A percentile compares a stretch with the other conserved stretches of the same genome.
phyloP scores from a whole-genome alignment of 35 echinoderm and acorn worm genomes.

The Heliocidaris erythrogramma region DNA sequence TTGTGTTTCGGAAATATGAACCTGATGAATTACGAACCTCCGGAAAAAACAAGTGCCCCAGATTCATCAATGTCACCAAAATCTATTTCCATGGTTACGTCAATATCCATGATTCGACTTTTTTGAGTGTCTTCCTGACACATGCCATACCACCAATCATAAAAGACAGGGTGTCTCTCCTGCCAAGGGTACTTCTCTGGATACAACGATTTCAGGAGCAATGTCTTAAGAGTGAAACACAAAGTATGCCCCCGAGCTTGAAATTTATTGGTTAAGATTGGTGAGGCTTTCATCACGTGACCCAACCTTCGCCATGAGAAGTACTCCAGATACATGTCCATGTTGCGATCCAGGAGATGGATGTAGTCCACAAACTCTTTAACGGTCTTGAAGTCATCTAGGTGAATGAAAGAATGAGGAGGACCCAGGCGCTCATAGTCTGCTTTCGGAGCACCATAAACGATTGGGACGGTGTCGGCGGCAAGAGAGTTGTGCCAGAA shows the following conservation, averaged over 20 bases:
- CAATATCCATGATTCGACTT: neutral
- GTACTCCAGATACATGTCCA: slow-evolving; percentile 49
- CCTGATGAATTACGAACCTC: too few species aligned
- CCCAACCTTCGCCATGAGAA: slow-evolving; percentile 75
- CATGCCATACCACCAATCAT: slow-evolving; percentile 22
- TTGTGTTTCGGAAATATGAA: too few species aligned
- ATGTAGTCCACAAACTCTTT: slow-evolving; percentile 62
- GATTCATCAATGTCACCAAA: neutral
- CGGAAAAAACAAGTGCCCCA: too few species aligned
- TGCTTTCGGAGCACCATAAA: slow-evolving; percentile 50
- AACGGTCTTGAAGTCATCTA: slow-evolving; percentile 61
- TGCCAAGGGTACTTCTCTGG: slow-evolving; percentile 15
- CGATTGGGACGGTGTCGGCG: slow-evolving; percentile 49
- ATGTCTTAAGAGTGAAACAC: neutral
- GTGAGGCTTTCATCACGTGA: neutral
- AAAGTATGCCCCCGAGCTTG: neutral
- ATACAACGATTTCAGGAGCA: neutral
- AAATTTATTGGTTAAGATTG: neutral
- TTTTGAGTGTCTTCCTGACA: neutral
- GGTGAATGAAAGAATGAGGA: slow-evolving; percentile 60
- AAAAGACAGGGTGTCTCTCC: neutral
- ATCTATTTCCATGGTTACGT: neutral
- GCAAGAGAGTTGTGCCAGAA: slow-evolving; percentile 59
- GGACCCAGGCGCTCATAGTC: slow-evolving; percentile 53
- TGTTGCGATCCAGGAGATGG: slow-evolving; percentile 44